A percentile compares a stretch with the other conserved stretches of the same genome.
These are phyloP conservation scores for Trichopoda pennipes DNA, from an alignment of 2,888 invertebrate genomes.

Conservation along the genomic window DNA sequence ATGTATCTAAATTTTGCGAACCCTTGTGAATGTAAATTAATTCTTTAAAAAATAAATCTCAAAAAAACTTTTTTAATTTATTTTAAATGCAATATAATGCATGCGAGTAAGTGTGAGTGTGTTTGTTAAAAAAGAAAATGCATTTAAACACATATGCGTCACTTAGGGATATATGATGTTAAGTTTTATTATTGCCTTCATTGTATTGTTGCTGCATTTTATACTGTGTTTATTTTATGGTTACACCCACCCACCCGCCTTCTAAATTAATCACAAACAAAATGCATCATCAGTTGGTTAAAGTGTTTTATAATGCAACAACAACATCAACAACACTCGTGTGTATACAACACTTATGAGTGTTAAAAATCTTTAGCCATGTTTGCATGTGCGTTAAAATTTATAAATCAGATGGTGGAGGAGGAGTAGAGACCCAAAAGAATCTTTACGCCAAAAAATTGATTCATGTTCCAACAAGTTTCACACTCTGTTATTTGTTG, in stretches of 20 bases:
- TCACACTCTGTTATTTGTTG: conserved; percentile 33
- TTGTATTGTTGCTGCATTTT: conserved; percentile 34
- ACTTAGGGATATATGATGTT: conserved; percentile 55
- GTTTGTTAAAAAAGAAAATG: conserved; percentile 46
- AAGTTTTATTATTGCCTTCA: conserved; percentile 50
- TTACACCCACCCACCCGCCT: conserved; percentile 61
- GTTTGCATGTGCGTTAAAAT: conserved; percentile 20
- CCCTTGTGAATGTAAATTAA: neutral
- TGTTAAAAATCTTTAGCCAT: conserved; percentile 28
- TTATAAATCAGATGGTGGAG: neutral
- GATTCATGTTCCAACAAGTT: conserved; percentile 53
- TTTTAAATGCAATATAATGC: neutral
- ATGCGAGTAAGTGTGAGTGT: neutral
- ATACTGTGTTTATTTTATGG: conserved; percentile 52
- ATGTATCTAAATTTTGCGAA: neutral
- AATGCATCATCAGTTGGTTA: conserved; percentile 65
- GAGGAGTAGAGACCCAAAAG: conserved; percentile 2
- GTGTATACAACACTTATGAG: conserved; percentile 6
- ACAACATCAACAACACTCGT: conserved; percentile 14
- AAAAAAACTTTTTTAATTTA: conserved; percentile 30
- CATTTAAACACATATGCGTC: conserved; percentile 59
- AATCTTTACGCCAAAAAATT: conserved; percentile 46
- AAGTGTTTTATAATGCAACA: conserved; percentile 62
- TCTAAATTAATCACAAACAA: conserved; percentile 65
- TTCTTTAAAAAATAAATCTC: neutral